These are phyloP conservation scores for Sorex fumeus DNA, from an alignment of 2,113 vertebrate species.

Conservation along the genomic window DNA sequence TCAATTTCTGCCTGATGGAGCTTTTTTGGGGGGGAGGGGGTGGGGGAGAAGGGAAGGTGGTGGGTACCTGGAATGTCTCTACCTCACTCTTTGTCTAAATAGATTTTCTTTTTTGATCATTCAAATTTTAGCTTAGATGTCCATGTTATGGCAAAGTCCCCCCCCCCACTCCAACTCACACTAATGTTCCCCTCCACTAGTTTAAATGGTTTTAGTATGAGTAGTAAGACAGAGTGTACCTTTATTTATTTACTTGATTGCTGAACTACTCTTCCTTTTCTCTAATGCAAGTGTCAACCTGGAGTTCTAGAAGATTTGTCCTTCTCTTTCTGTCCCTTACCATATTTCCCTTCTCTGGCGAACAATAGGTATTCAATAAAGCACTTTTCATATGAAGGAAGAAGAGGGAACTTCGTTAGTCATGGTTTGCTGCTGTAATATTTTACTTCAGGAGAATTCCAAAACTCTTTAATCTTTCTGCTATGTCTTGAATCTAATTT, in stretches of 20 bases:
- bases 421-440: background rate
- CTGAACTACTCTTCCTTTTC: background rate
- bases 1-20: background rate
- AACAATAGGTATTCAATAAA: background rate
- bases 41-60: no score
- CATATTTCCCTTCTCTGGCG: background rate
- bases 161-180: background rate
- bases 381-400: conserved; percentile 22
- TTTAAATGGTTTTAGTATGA: background rate
- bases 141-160: background rate
- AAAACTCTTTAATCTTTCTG: conserved; percentile 26
- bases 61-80: background rate
- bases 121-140: background rate
- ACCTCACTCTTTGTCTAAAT: background rate
- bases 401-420: conserved; percentile 29
- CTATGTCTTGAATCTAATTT: conserved; percentile 36
- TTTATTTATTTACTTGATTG: conserved; percentile 49
- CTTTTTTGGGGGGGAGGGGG: background rate
- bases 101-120: background rate
- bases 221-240: background rate
- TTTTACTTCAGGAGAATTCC: conserved; percentile 21
- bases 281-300: background rate
- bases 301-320: background rate
- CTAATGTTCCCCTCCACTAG: background rate
- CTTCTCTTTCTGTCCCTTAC: background rate